These are phyloP conservation scores for Aulostomus chinensis DNA, from an alignment of 2,797 vertebrate species.

Conservation along the genomic window DNA sequence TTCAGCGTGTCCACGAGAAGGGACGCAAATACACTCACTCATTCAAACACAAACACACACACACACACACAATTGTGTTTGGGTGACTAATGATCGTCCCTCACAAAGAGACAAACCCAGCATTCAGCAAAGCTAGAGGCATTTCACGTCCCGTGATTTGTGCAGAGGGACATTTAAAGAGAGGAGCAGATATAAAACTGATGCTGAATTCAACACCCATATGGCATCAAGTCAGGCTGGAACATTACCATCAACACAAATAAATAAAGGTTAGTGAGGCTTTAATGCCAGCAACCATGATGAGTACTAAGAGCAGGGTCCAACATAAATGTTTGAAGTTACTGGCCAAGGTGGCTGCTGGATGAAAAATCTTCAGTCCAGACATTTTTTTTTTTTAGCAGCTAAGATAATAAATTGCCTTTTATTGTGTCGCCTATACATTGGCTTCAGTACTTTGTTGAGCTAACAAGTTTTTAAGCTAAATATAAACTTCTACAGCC, in stretches of 20 bases:
- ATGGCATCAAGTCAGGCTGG: conserved; percentile 30
- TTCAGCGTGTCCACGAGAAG: conserved; percentile 27
- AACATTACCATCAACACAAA: conserved; percentile 6
- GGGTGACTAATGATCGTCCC: conserved; percentile 14
- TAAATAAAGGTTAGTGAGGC: neutral
- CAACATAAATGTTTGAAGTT: too few species aligned
- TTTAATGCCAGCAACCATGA: too few species aligned
- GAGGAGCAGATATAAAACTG: conserved; percentile 34
- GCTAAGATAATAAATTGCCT: too few species aligned
- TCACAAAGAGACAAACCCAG: conserved; percentile 36
- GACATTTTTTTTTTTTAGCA: too few species aligned
- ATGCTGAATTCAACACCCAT: conserved; percentile 54
- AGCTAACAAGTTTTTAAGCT: too few species aligned
- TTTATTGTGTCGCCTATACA: too few species aligned
- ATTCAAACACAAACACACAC: neutral
- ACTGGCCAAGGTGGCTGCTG: too few species aligned
- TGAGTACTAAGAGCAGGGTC: too few species aligned
- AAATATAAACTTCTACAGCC: too few species aligned
- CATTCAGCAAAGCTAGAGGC: conserved; percentile 24
- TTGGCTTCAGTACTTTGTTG: too few species aligned
- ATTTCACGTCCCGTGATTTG: conserved; percentile 60
- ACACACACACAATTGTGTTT: conserved; percentile 9
- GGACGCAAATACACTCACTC: neutral
- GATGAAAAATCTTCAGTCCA: too few species aligned
- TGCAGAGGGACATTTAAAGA: conserved; percentile 14